Conservation (phyloP, 2,888 invertebrate genomes). For the Pachymerium ferrugineum region DNA sequence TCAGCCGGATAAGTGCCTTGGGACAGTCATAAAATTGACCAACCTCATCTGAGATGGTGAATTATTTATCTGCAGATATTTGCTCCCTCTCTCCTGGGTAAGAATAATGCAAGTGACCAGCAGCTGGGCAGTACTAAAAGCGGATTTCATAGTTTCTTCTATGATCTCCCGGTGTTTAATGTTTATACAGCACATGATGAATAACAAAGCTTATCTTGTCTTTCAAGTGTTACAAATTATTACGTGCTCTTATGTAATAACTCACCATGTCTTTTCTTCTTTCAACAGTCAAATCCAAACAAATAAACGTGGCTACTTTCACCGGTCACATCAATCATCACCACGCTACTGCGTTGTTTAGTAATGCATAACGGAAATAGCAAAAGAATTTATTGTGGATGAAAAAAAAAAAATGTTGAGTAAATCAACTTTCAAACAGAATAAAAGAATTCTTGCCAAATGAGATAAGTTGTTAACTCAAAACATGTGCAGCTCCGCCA, state of each 20-base stretch:
- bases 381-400: too few species aligned
- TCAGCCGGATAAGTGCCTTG: not conserved
- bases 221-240: conserved; percentile 7
- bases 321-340: too few species aligned
- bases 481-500: too few species aligned
- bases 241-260: not conserved
- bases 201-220: not conserved
- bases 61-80: not conserved
- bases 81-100: too few species aligned
- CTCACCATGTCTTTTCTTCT: not conserved
- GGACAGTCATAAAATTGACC: not conserved
- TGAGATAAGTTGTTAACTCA: too few species aligned
- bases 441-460: too few species aligned
- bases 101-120: not conserved
- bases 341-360: too few species aligned
- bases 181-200: not conserved
- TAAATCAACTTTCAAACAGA: too few species aligned
- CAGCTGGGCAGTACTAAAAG: not conserved
- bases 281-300: not conserved
- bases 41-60: not conserved
- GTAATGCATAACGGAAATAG: too few species aligned
- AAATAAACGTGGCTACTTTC: not conserved
- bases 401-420: too few species aligned
- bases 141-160: not conserved
- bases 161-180: not conserved